A percentile compares a stretch with the other conserved stretches of the same genome.
Conservation (phyloP, 2,888 invertebrate genomes). For the Cephus runcator region DNA sequence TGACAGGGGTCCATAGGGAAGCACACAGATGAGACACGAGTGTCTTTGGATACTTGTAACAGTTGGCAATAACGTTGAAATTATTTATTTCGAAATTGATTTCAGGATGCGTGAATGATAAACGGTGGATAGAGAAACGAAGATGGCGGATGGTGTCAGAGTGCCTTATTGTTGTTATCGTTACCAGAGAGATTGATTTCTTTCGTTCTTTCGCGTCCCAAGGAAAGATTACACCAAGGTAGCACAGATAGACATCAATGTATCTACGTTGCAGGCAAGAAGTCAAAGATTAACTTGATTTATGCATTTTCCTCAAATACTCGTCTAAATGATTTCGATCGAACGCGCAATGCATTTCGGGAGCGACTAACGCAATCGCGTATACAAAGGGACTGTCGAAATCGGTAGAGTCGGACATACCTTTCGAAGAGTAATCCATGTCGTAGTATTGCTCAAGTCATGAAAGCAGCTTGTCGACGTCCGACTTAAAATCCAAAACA, state of each 20-base stretch:
- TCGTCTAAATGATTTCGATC: not conserved
- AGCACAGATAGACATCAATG: not conserved
- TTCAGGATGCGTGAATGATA: not conserved
- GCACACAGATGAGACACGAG: not conserved
- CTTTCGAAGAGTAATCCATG: constrained; percentile 55
- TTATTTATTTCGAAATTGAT: not conserved
- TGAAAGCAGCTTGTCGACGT: not conserved
- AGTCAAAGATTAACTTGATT: not conserved
- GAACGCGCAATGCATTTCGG: not conserved
- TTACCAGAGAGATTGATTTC: not conserved
- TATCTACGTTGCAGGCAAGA: not conserved
- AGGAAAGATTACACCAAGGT: not conserved
- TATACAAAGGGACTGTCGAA: not conserved
- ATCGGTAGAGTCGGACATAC: constrained; percentile 29
- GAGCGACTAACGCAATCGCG: not conserved
- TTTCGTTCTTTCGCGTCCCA: not conserved
- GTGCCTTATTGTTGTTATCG: not conserved
- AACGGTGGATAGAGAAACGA: not conserved
- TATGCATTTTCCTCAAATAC: not conserved
- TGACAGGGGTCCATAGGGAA: not conserved
- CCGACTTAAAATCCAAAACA: not conserved
- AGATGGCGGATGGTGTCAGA: not conserved
- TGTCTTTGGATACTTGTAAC: not conserved
- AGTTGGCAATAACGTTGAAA: not conserved
- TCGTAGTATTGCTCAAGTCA: constrained; percentile 14